Conservation (phyloP, 2,888 invertebrate genomes). For the Physocephala rufipes region DNA sequence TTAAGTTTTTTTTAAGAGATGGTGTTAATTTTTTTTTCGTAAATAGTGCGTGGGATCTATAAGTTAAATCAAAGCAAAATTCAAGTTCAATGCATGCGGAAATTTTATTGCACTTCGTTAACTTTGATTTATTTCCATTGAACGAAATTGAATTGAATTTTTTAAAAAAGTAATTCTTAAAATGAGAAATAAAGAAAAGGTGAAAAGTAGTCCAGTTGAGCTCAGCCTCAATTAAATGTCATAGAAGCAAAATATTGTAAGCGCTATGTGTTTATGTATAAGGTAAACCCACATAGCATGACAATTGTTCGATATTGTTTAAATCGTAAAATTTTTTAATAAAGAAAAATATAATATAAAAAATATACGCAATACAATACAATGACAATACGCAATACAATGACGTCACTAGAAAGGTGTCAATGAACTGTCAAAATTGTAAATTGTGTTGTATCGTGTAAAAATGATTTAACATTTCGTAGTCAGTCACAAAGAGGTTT, state of each 20-base stretch:
- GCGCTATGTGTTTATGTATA: too few relatives aligned
- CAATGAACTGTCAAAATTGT: too few relatives aligned
- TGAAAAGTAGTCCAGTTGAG: background rate
- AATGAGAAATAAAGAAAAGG: background rate
- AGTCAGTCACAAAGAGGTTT: too few relatives aligned
- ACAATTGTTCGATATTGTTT: too few relatives aligned
- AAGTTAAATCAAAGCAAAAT: slow-evolving; percentile 22
- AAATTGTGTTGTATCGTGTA: too few relatives aligned
- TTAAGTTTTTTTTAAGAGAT: background rate
- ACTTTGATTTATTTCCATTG: slow-evolving; percentile 29
- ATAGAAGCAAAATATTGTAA: background rate
- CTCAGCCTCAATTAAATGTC: background rate
- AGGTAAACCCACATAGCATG: too few relatives aligned
- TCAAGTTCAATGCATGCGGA: slow-evolving; percentile 31
- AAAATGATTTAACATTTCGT: too few relatives aligned
- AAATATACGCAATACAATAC: too few relatives aligned
- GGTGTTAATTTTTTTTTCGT: background rate
- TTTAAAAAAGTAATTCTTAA: background rate
- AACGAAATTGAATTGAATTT: background rate
- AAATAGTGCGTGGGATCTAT: background rate
- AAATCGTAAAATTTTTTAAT: too few relatives aligned
- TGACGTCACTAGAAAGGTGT: too few relatives aligned
- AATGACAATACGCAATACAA: too few relatives aligned
- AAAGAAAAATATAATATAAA: too few relatives aligned
- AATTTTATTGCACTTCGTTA: slow-evolving; percentile 28